Conservation (phyloP, 2,797 vertebrate species). For the Eleutherodactylus coqui region DNA sequence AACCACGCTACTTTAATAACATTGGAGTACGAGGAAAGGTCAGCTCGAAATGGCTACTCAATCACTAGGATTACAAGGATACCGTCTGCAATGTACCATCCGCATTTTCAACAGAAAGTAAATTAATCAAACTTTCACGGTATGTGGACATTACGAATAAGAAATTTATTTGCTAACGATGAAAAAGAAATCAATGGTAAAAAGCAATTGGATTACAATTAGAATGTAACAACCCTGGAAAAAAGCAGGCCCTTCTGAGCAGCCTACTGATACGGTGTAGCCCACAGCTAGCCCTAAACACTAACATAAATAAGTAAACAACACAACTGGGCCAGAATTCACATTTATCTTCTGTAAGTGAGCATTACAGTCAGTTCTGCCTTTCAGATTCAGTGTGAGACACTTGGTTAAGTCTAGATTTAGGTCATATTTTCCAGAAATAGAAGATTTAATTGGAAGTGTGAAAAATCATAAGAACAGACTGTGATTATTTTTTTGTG, state of each 20-base stretch:
- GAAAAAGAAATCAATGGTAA: background rate
- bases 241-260: background rate
- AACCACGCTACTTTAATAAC: slow-evolving; percentile 3
- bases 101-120: background rate
- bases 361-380: background rate
- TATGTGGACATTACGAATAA: background rate
- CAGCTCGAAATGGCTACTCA: slow-evolving; percentile 21
- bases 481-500: background rate
- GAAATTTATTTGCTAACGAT: background rate
- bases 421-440: slow-evolving; percentile 23
- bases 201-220: background rate
- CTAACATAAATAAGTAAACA: background rate
- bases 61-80: background rate
- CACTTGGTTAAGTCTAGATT: background rate
- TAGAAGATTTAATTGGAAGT: slow-evolving; percentile 5
- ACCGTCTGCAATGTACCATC: background rate
- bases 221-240: background rate
- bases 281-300: background rate
- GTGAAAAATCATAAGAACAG: background rate
- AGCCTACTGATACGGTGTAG: background rate
- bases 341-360: background rate
- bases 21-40: slow-evolving; percentile 7
- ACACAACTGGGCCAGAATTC: background rate
- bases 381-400: background rate
- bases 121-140: no score